Evolutionary conservation across 2,797 vertebrate species (phyloP), one percentile per base, ranked within the genome.

Genomic region (Sebastiscus albofasciatus): DNA sequence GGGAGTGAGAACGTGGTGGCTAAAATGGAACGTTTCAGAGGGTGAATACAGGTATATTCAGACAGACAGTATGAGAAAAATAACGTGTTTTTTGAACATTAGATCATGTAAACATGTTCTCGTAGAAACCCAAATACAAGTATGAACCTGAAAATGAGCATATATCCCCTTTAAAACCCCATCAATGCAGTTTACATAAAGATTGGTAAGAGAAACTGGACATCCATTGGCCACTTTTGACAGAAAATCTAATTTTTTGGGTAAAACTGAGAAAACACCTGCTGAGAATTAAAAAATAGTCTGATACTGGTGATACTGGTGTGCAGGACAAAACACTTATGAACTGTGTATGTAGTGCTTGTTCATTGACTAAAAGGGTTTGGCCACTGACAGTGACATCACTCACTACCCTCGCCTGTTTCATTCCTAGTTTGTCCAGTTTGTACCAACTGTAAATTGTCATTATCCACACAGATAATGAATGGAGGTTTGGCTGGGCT

Each of bases 351-450:
- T 49, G 42, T 49, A 49, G 42, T 2, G 5, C 27, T 18, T 33
- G 36, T 13, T 68, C 2, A 20, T 24, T 33, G 24, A 54, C 36
- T 36, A 11, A 18, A 62, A 62, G 5, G 22, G 13, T 39, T 46
- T 36, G 49, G 52, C 66, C n/a, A 49, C 42, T 66, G 27, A 24
- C 26, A 64, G 64, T 11, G 3, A 67, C 3, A 59, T 18, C n/a
- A 27, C n/a, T 72, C 60, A 22, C 59, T 59, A 56, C 49, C 65
- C 14, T 75, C 13, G 0, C 65, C 20, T 42, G 42, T 16, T 67
- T 61, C 27, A 62, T 79, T 71, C 67, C 59, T 56, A 59, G n/a
- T 61, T 65, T 12, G 61, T 77, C 42, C 59, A 69, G 75, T 18
- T 46, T 46, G 42, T 56, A 66, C 66, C 46, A 31, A 34, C 58